These are phyloP conservation scores for Philaethria dido DNA, from an alignment of 2,888 invertebrate species.

Conservation along the genomic window DNA sequence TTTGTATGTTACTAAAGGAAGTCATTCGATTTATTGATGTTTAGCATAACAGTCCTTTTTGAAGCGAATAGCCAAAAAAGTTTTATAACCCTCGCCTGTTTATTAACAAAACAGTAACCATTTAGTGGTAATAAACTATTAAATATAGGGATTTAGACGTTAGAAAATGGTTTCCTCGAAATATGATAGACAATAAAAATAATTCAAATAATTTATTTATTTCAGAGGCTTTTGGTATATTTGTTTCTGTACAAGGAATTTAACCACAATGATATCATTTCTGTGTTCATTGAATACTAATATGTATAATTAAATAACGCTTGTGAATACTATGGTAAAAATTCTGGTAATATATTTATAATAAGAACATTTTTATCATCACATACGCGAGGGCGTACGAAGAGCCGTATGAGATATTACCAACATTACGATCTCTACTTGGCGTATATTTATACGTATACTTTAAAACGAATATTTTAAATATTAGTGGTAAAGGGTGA, in stretches of 20 bases:
- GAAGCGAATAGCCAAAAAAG: constrained; percentile 43
- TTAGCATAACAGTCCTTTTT: constrained; percentile 28
- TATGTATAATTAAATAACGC: background rate
- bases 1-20: constrained; percentile 9
- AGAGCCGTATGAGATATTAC: no score
- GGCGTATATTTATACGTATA: no score
- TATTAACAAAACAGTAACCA: constrained; percentile 39
- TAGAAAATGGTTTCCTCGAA: background rate
- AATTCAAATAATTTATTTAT: background rate
- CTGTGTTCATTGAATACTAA: background rate
- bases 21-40: constrained; percentile 29
- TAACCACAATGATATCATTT: background rate
- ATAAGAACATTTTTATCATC: background rate
- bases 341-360: no score
- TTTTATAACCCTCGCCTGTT: constrained; percentile 40
- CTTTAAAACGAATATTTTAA: no score
- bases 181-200: background rate
- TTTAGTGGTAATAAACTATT: constrained; percentile 36
- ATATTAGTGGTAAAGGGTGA: no score
- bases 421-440: background rate
- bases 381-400: background rate
- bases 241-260: background rate
- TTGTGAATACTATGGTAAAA: background rate
- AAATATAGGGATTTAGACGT: constrained; percentile 6
- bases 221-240: background rate